Percentiles rank a stretch among this genome's conserved stretches.
Evolutionary conservation across 2,113 vertebrate genomes (phyloP).

Genomic region (Rhombomys opimus): DNA sequence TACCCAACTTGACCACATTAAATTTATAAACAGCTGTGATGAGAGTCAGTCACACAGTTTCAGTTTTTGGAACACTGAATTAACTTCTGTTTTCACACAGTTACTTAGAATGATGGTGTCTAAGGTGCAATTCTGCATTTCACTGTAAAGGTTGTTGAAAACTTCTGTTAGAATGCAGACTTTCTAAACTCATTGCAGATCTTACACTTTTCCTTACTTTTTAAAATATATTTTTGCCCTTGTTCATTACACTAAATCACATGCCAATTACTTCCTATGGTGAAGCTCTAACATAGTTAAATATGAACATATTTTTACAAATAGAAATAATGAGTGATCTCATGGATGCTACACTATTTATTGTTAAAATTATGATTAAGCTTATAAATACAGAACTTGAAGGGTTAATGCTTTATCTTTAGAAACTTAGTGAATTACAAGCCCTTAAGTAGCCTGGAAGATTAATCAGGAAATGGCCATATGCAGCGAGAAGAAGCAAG

Average conservation of each 20-base stretch:
- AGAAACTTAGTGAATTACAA: conserved; percentile 44
- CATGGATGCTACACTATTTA: background rate
- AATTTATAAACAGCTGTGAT: background rate
- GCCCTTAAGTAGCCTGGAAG: background rate
- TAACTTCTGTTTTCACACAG: background rate
- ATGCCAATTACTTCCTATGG: background rate
- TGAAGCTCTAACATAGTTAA: background rate
- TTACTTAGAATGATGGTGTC: background rate
- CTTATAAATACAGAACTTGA: conserved; percentile 29
- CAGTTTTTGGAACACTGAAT: conserved; percentile 4
- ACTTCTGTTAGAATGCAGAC: background rate
- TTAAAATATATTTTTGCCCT: background rate
- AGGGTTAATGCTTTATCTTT: background rate
- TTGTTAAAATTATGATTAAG: conserved; percentile 38
- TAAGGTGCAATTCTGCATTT: background rate
- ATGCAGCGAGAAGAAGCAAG: conserved; percentile 41
- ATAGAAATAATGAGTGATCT: background rate
- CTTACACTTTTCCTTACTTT: conserved; percentile 20
- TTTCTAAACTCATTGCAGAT: conserved; percentile 30
- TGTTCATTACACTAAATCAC: conserved; percentile 2
- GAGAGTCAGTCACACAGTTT: background rate
- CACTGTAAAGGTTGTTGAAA: background rate
- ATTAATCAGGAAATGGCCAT: background rate
- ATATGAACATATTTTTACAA: background rate
- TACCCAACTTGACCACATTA: background rate